Base-by-base conservation (phyloP, 2,888 invertebrate species). In the Chymomyza fuscimana region DNA sequence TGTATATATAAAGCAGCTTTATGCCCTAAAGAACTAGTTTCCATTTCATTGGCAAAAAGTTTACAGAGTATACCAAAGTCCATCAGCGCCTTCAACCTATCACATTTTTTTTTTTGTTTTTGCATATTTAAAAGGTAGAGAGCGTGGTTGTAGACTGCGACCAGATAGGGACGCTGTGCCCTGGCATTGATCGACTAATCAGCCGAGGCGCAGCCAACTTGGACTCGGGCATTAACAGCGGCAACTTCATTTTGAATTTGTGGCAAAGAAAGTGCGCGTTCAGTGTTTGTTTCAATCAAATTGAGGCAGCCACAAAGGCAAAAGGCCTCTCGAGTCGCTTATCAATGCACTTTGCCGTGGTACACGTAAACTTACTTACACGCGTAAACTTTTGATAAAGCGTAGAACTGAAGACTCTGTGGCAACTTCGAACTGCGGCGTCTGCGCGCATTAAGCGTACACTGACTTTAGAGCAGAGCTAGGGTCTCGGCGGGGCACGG, bases 331-430 rank as follows among this genome's bases (percentile, higher is more conserved):
- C 65, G 56, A 61, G 36, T 15, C 50, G 16, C 87, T 85, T 85
- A 85, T 85, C 85, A 85, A 77, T 85, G 86, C 87, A 85, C 87
- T 85, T 85, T 87, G 83, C 87, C 81, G 77, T 70, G 72, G 81
- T 86, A 86, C 86, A 86, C 88, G 86, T 84, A 86, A 86, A 86
- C 88, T 84, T 86, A 86, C 86, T 86, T 86, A 86, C 87, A 83
- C 77, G 86, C 87, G 86, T 82, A 63, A 86, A 73, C 78, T 74
- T 70, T 66, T 79, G 81, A 82, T 80, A 81, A 79, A 76, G 40
- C 63, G 40, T 15, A 3, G 22, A 19, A 19, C 16, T 4, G 56
- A 9, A 10, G 15, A n/a, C 15, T 9, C 32, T 32, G 32, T 32
- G 32, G 32, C 32, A 32, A 32, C 7, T 32, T 0, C 32, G 1